phyloP scores from a whole-genome alignment of 2,797 vertebrate genomes.

The Eutrigla gurnardus region DNA sequence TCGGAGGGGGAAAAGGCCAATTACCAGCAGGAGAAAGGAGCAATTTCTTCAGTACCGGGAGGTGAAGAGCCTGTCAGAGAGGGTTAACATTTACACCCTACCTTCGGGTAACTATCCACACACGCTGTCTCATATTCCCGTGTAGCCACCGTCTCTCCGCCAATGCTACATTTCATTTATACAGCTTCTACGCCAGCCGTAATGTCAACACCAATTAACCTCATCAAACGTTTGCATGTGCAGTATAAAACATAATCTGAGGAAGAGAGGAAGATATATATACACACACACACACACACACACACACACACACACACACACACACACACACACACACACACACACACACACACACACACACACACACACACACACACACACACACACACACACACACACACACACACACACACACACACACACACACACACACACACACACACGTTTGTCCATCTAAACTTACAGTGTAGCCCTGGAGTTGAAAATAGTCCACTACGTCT shows the following conservation, averaged over 20 bases:
- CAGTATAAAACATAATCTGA: not conserved
- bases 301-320: no score
- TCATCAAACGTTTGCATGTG: not conserved
- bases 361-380: no score
- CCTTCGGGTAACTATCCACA: not conserved
- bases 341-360: no score
- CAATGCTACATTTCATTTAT: not conserved
- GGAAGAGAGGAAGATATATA: not conserved
- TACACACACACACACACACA: not conserved
- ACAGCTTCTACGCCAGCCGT: not conserved
- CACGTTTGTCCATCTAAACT: not conserved
- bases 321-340: no score
- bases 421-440: no score
- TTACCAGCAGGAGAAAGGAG: constrained; percentile 54
- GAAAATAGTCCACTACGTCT: constrained; percentile 45
- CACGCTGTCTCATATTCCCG: not conserved
- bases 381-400: no score
- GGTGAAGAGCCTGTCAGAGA: constrained; percentile 21
- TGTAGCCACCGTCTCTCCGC: not conserved
- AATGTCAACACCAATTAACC: constrained; percentile 6
- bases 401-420: no score
- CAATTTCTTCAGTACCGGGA: constrained; percentile 40
- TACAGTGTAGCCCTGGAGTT: constrained; percentile 20
- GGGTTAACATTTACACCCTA: constrained; percentile 24
- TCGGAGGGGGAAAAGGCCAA: constrained; percentile 55